Base-by-base conservation (phyloP, 2,113 vertebrate genomes). In the Hucho hucho region DNA sequence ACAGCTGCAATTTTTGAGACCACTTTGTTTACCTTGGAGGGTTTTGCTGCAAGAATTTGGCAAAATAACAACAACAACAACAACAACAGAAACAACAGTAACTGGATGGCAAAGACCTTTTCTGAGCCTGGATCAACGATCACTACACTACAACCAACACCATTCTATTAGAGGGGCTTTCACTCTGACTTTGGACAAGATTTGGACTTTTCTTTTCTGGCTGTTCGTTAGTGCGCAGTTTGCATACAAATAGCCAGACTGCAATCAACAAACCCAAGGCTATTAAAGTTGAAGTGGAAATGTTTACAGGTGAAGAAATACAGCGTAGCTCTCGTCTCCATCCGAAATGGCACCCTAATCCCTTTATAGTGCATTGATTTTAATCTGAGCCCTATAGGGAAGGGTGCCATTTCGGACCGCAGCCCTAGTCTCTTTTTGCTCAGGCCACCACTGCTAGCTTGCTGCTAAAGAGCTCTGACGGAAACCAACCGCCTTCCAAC, bases 261-360 rank as follows among this genome's bases (percentile, higher is more conserved):
- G 64, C 20, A 80, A 84, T 81, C 81, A 79, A 32, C 69, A 79
- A 59, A 67, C 72, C 24, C 66, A 69, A 7, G 46, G 25, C 80
- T 66, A 79, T 84, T 75, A 76, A 76, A 73, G 20, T 59, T 71
- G 43, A 84, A 79, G 74, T 84, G 79, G 74, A 84, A 81, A 84
- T 80, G 79, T 82, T 84, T 78, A 81, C 26, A 78, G 64, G 24
- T 75, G 26, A 28, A 79, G 29, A 76, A 75, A 75, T 61, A 43
- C 75, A 70, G 61, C n/a, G 59, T 59, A 28, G 4, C 14, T 53
- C 49, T 53, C 4, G 1, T 53, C 49, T 18, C 49, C 16, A 5
- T 53, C 49, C 4, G 0, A 53, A 18, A 53, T 53, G 3, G 4
- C 14, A 16, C 49, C 49, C 49, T 53, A 53, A 4, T 43, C 37